phyloP scores from a whole-genome alignment of 2,113 vertebrate genomes.

The Narcine bancroftii region DNA sequence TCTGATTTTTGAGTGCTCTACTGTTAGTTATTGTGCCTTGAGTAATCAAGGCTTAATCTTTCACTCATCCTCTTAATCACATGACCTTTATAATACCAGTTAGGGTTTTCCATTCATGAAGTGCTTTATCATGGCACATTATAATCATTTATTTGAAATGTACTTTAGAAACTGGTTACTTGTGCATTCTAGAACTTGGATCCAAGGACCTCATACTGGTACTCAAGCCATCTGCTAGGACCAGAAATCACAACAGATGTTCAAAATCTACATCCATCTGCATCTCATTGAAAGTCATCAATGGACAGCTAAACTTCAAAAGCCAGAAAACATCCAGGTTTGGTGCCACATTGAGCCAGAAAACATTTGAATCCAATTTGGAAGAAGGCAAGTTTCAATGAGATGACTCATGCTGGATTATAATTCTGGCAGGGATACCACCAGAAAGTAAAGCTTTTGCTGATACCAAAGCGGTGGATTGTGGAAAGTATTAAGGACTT shows the following conservation, averaged over 20 bases:
- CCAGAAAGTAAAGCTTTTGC: neutral
- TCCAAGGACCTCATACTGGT: neutral
- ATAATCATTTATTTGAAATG: too few relatives aligned
- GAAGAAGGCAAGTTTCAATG: neutral
- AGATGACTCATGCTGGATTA: neutral
- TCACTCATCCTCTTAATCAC: too few relatives aligned
- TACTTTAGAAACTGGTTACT: too few relatives aligned
- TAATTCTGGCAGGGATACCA: neutral
- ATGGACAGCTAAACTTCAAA: neutral
- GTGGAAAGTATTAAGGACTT: neutral
- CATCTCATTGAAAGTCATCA: neutral
- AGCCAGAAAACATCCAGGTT: neutral
- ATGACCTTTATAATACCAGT: too few relatives aligned
- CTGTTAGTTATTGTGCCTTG: too few relatives aligned
- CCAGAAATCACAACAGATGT: neutral
- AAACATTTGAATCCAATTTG: neutral
- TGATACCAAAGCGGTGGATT: neutral
- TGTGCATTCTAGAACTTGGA: neutral
- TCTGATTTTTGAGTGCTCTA: too few relatives aligned
- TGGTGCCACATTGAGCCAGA: neutral
- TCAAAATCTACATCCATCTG: neutral
- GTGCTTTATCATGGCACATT: too few relatives aligned
- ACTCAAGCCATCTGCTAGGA: too few relatives aligned
- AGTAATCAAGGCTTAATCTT: too few relatives aligned
- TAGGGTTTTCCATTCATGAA: too few relatives aligned